phyloP scores from a whole-genome alignment of 2,113 vertebrate genomes.

The Catharus minimus region DNA sequence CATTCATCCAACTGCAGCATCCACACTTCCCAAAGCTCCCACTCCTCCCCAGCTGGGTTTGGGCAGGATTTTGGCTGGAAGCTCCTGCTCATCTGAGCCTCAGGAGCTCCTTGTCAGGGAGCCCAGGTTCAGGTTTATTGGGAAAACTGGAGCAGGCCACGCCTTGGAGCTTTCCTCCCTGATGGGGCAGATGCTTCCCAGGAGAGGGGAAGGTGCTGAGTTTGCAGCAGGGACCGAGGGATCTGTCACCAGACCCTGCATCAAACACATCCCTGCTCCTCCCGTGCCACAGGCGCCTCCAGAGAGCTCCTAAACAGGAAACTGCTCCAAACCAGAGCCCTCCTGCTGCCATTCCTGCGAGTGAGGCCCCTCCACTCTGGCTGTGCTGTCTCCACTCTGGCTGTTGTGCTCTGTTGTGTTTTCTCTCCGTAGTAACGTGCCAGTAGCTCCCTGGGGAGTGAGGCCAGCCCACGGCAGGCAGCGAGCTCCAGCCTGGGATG shows the following conservation, averaged over 20 bases:
- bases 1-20: background rate
- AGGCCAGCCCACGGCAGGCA: background rate
- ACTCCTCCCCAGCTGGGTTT: background rate
- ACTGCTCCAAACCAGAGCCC: background rate
- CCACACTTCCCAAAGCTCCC: background rate
- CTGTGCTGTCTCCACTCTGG: background rate
- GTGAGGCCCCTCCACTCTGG: background rate
- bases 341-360: background rate
- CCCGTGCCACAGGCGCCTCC: rapidly evolving
- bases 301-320: conserved; percentile 19
- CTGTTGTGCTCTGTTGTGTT: conserved; percentile 28
- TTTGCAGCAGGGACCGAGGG: background rate
- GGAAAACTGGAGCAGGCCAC: background rate
- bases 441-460: background rate
- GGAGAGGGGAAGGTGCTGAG: background rate
- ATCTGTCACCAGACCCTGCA: background rate
- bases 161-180: background rate
- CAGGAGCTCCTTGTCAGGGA: background rate
- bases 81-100: background rate
- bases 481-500: background rate
- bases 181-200: background rate
- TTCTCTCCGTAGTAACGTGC: conserved; percentile 32
- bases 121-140: background rate
- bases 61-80: background rate
- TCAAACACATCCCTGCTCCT: background rate